Base-by-base conservation (phyloP, 2,797 vertebrate genomes). In the Masticophis lateralis region DNA sequence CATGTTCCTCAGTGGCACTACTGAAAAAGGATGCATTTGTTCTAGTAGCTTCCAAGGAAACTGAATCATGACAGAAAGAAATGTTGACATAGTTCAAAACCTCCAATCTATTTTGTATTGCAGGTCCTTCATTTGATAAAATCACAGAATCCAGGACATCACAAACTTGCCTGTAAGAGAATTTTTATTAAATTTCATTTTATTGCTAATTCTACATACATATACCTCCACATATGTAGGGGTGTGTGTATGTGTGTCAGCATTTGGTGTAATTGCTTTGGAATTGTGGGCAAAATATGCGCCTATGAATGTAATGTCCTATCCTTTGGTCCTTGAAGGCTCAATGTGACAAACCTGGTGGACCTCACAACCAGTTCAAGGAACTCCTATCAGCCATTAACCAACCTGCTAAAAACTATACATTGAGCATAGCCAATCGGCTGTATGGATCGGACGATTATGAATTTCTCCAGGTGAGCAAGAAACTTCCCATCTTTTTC, bases 401-500 rank as follows among this genome's bases (percentile, higher is more conserved):
- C 47, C 90, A 95, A 43, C 88, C 87, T 32, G n/a, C 25, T 5
- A 28, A 92, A n/a, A 93, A 92, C 28, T 95, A 93, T 28, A 95
- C 57, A 6, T 37, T 97, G 79, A 97, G 95, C 27, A 92, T 94
- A 43, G 97, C 97, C 92, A 97, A 95, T 63, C 88, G 96, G 37
- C 93, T 97, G 7, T 97, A 97, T 0, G 95, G 87, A 61, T 95
- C 96, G 53, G 92, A 96, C 3, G 0, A 0, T 79, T 43, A 4
- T 43, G 89, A 86, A 51, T 97, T 97, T 92, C 93, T 94, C 87
- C 94, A 96, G 59, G 97, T 97, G 94, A 95, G 96, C 95, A 88
- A 61, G 37, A 37, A 8, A 8, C 1, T 47, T 8, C n/a, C 10
- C 12, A 11, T 5, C 2, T 55, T 60, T 87, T 59, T 27, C 79